Conservation (phyloP, 2,888 invertebrate genomes). For the Bedellia somnulentella region DNA sequence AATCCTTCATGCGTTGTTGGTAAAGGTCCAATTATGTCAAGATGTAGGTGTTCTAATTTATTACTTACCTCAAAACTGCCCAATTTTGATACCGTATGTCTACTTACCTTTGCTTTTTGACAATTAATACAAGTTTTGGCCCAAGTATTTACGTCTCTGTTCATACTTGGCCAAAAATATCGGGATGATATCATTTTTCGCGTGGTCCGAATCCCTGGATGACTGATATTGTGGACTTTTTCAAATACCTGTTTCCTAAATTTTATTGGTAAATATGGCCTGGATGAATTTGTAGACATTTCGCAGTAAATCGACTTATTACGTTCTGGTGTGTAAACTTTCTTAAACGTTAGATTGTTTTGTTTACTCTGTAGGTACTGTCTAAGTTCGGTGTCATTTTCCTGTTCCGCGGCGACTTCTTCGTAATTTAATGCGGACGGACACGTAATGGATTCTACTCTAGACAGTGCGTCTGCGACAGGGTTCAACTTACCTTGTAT, state of each 20-base stretch:
- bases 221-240: conserved; percentile 10
- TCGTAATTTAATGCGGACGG: conserved; percentile 2
- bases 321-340: conserved; percentile 2
- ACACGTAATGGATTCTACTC: background rate
- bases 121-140: conserved; percentile 3
- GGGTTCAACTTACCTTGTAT: conserved; percentile 3
- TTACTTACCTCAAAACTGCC: background rate
- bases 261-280: conserved; percentile 11
- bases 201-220: conserved; percentile 5
- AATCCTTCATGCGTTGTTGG: conserved; percentile 11
- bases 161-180: conserved; percentile 5
- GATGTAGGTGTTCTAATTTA: conserved; percentile 5
- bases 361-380: background rate
- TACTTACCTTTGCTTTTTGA: conserved; percentile 1
- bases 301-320: conserved; percentile 10
- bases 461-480: conserved; percentile 5
- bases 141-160: conserved; percentile 2
- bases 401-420: conserved; percentile 1
- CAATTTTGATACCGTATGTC: background rate
- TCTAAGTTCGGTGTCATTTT: conserved; percentile 2
- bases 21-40: conserved; percentile 7
- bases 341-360: conserved; percentile 5
- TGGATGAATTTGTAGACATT: conserved; percentile 7
- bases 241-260: conserved; percentile 10
- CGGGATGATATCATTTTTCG: conserved; percentile 3